These are phyloP conservation scores for Calycopis cecrops DNA, from an alignment of 1,140 invertebrate species.

Conservation along the genomic window DNA sequence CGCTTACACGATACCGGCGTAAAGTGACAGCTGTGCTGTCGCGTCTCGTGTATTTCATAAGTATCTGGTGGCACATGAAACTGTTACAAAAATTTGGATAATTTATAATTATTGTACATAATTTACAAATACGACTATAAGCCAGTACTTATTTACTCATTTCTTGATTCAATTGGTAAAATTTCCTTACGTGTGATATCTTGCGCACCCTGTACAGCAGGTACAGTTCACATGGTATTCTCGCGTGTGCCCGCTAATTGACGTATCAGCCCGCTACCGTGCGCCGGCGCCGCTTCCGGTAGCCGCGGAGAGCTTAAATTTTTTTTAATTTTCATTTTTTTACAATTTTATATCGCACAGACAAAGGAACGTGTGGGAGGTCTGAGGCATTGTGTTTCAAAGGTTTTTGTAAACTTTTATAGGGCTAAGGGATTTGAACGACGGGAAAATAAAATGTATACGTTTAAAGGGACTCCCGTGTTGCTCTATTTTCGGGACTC, in stretches of 20 bases:
- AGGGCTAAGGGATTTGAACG: conserved; percentile 3
- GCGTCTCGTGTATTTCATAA: too few species aligned
- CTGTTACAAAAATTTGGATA: too few species aligned
- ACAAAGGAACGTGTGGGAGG: conserved; percentile 30
- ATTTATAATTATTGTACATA: too few species aligned
- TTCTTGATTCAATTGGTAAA: too few species aligned
- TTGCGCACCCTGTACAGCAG: conserved; percentile 31
- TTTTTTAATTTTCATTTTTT: conserved; percentile 21
- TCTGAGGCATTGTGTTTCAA: conserved; percentile 13
- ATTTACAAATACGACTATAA: too few species aligned
- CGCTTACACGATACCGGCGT: too few species aligned
- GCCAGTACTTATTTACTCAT: too few species aligned
- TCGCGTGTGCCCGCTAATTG: conserved; percentile 57
- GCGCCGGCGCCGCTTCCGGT: conserved; percentile 51
- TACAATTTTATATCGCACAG: conserved; percentile 12
- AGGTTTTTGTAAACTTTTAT: conserved; percentile 5
- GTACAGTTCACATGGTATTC: conserved; percentile 55
- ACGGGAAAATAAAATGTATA: conserved; percentile 13
- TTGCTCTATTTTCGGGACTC: too few species aligned
- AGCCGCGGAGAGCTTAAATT: conserved; percentile 22
- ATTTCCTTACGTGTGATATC: too few species aligned
- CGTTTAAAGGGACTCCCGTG: conserved; percentile 3
- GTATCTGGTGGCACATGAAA: too few species aligned
- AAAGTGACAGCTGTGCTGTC: too few species aligned
- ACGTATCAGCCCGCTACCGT: conserved; percentile 49